Base-by-base conservation (phyloP, 2,797 vertebrate genomes). In the Anolis apletophallus region DNA sequence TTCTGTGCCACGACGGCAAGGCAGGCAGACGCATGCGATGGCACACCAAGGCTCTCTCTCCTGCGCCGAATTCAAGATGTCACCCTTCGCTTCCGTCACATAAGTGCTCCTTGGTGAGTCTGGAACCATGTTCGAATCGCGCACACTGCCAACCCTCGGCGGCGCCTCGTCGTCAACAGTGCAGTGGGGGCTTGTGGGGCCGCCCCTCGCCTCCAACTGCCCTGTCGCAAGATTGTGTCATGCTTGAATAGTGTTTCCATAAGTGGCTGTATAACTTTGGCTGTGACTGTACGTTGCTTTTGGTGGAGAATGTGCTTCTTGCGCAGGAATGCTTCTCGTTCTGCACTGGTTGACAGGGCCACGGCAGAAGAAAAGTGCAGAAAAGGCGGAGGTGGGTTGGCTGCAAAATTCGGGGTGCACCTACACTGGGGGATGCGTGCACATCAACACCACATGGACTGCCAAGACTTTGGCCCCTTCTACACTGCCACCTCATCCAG, bases 31-130 rank as follows among this genome's bases (percentile, higher is more conserved):
- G n/a, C 40, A 32, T 5, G 10, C 12, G 21, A 7, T n/a, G 3
- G 13, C 40, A 21, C 71, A 3, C 34, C 40, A 36, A 40, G 40
- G 40, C 40, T 40, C 40, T 40, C 40, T 40, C 40, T 40, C 55
- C 84, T 36, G 87, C 26, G 21, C 77, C 40, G 3, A 55, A 17
- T 85, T 7, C 80, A 55, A 88, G 89, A 89, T 91, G 85, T 88
- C 84, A 93, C 91, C 84, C 91, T 85, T 68, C 83, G 85, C 86
- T 89, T 86, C 87, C 88, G 90, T 93, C 92, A 93, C 93, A 0
- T 73, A 93, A 92, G 92, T 93, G 92, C 94, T 93, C 90, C 89
- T 93, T 92, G 29, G 52, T 46, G 34, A 72, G 73, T 77, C 54
- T 10, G 59, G 91, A 85, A 90, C 81, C 84, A 17, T 26, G 6